Conservation (phyloP, 2,888 invertebrate species). For the Macrosiphum euphorbiae region DNA sequence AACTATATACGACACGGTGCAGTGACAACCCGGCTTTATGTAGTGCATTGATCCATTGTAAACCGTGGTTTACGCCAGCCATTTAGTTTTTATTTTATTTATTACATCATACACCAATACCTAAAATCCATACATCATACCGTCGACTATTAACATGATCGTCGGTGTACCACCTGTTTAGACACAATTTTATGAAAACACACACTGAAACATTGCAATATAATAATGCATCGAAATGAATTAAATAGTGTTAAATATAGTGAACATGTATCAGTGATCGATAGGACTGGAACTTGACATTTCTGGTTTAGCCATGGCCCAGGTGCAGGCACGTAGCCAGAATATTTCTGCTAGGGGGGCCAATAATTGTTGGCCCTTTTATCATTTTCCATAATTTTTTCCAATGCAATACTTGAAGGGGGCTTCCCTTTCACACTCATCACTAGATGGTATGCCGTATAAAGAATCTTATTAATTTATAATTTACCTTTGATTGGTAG, state of each 20-base stretch:
- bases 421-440: too few species aligned
- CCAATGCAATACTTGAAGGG: too few species aligned
- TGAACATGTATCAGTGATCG: background rate
- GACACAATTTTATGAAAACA: background rate
- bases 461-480: too few species aligned
- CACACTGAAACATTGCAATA: background rate
- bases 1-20: background rate
- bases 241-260: background rate
- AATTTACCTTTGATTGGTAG: too few species aligned
- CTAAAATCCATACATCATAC: background rate
- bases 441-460: too few species aligned
- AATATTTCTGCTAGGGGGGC: too few species aligned
- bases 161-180: background rate
- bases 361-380: too few species aligned
- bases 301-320: background rate
- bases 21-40: background rate
- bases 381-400: too few species aligned
- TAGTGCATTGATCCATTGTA: background rate
- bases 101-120: background rate
- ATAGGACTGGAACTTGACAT: background rate
- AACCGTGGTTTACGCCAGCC: background rate
- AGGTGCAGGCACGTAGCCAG: too few species aligned
- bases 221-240: background rate
- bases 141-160: background rate
- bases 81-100: background rate